Evolutionary conservation across 2,888 invertebrate species (phyloP).

Genomic region (Chrysodeixis includens): DNA sequence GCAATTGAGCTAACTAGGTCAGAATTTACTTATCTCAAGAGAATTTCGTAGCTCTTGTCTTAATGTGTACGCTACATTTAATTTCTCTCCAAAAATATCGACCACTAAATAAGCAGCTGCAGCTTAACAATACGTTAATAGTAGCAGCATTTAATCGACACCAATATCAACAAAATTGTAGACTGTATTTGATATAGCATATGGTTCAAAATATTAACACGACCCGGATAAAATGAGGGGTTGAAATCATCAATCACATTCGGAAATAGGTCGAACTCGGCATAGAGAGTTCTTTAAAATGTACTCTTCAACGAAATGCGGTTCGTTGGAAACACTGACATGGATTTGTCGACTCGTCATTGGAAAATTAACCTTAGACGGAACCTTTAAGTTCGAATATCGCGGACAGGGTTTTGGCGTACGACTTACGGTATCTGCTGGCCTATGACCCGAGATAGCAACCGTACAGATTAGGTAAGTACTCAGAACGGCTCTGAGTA

Average conservation of each 20-base stretch:
- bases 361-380: conserved; percentile 68
- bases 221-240: conserved; percentile 65
- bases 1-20: conserved; percentile 64
- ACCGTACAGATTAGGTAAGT: conserved; percentile 77
- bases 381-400: conserved; percentile 61
- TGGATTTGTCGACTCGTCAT: conserved; percentile 42
- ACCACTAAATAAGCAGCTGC: conserved; percentile 45
- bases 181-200: conserved; percentile 39
- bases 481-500: conserved; percentile 67
- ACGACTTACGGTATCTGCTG: conserved; percentile 79
- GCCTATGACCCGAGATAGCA: conserved; percentile 82
- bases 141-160: conserved; percentile 24
- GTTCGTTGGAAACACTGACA: conserved; percentile 63
- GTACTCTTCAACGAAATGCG: conserved; percentile 62
- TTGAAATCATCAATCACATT: conserved; percentile 76
- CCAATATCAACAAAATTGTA: conserved; percentile 14
- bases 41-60: conserved; percentile 54
- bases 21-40: conserved; percentile 61
- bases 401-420: conserved; percentile 51
- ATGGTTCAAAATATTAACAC: conserved; percentile 57
- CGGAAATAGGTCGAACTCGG: conserved; percentile 74
- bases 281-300: conserved; percentile 69
- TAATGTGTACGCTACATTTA: conserved; percentile 56
- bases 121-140: conserved; percentile 26
- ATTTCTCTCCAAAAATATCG: conserved; percentile 52